Conservation (phyloP, 2,888 invertebrate genomes). For the Liodrosophila aerea region DNA sequence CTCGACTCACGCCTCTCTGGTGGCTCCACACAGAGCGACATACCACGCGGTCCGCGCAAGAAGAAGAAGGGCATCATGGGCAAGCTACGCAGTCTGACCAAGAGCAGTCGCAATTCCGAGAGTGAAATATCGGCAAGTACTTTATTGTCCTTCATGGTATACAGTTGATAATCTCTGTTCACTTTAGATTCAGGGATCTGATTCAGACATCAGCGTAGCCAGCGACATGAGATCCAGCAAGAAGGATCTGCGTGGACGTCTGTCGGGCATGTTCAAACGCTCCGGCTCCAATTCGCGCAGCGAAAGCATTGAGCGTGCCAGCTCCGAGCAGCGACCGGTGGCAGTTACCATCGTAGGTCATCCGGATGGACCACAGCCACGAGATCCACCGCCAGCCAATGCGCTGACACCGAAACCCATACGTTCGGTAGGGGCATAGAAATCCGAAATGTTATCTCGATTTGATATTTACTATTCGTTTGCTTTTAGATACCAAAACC, state of each 20-base stretch:
- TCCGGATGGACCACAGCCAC: constrained; percentile 79
- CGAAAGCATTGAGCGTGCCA: constrained; percentile 84
- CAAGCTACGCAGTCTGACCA: constrained; percentile 92
- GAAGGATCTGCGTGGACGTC: constrained; percentile 89
- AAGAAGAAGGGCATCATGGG: constrained; percentile 92
- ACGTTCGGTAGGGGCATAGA: constrained; percentile 69
- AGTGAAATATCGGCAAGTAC: constrained; percentile 82
- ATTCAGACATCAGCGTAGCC: constrained; percentile 87
- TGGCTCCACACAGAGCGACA: constrained; percentile 92
- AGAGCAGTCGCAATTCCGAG: constrained; percentile 85
- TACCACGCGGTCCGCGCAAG: constrained; percentile 87
- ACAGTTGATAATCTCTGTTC: no score
- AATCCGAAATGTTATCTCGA: neutral
- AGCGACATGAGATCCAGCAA: constrained; percentile 86
- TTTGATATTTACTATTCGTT: neutral
- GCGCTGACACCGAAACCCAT: constrained; percentile 80
- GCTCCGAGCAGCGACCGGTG: constrained; percentile 83
- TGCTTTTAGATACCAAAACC: constrained; percentile 78
- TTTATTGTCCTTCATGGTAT: no score
- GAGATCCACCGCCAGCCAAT: constrained; percentile 80
- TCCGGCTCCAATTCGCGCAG: constrained; percentile 86
- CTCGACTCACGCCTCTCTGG: constrained; percentile 92
- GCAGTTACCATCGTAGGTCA: constrained; percentile 82
- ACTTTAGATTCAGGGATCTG: constrained; percentile 85
- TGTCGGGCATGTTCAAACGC: constrained; percentile 92